phyloP scores from a whole-genome alignment of 2,113 vertebrate genomes.

The Stigmatopora argus region DNA sequence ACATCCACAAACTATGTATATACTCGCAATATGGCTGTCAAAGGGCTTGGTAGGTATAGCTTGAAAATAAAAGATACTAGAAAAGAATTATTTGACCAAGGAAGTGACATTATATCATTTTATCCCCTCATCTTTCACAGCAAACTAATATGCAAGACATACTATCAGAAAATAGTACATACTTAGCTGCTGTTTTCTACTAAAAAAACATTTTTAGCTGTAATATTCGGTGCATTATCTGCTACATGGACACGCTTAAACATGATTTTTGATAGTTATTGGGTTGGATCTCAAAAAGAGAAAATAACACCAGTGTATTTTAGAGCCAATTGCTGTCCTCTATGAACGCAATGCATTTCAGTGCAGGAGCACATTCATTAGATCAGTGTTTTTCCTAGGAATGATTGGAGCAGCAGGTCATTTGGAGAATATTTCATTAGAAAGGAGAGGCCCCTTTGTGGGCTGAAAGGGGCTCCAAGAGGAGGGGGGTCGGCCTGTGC shows the following conservation, averaged over 20 bases:
- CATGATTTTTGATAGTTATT: no score
- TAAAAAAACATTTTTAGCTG: not conserved
- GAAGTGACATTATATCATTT: not conserved
- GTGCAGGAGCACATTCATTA: slow-evolving; percentile 54
- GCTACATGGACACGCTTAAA: not conserved
- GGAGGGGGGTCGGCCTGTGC: not conserved
- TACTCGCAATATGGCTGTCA: not conserved
- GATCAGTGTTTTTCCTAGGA: slow-evolving; percentile 63
- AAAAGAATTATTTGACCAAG: no score
- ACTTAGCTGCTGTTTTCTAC: no score
- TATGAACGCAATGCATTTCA: slow-evolving; percentile 7
- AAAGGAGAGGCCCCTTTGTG: slow-evolving; percentile 60
- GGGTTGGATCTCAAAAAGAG: no score
- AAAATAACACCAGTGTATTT: not conserved
- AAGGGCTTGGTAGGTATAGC: not conserved
- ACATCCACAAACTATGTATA: not conserved
- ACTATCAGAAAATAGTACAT: not conserved
- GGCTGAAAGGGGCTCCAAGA: not conserved
- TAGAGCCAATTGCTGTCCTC: not conserved
- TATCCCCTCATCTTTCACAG: not conserved
- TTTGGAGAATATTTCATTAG: slow-evolving; percentile 69
- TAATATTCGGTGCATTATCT: not conserved
- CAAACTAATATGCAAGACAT: not conserved
- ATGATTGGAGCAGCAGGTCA: slow-evolving; percentile 61
- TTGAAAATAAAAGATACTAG: not conserved